Evolutionary conservation across 2,888 invertebrate genomes (phyloP), one percentile per base, ranked within the genome.

Genomic region (Alloscopus bannaensis): DNA sequence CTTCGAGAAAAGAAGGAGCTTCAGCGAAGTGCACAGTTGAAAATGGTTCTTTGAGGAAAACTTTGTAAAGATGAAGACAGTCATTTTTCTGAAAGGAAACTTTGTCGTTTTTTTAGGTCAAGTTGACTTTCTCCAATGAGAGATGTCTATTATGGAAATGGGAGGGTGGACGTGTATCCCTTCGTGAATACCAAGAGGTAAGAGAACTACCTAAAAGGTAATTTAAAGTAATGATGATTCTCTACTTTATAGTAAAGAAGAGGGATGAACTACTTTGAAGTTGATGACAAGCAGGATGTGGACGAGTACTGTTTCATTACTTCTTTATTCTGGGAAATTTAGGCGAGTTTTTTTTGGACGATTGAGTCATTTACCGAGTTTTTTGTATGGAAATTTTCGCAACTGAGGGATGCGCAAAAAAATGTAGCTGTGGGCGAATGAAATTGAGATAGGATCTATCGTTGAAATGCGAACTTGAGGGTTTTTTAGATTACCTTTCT

Each of bases 271-370:
- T n/a, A n/a, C n/a, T n/a, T n/a, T n/a, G 8, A 36, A 36, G 36
- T 36, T n/a, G 47, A 18, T 18, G 47, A 47, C 47, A 55, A 55
- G 13, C 55, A 62, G 71, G 36, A 71, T n/a, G n/a, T n/a, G n/a
- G n/a, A n/a, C n/a, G n/a, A 71, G 50, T 62, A 60, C 55, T 70
- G 60, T 59, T 45, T 71, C 71, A 71, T 60, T 60, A 71, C 50
- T 50, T 29, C 13, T 36, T 24, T 71, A 71, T 71, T 71, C 60
- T 62, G 31, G 50, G 36, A 26, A 71, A 62, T 47, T 60, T n/a
- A 31, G 13, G 62, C 60, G 60, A 47, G 50, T 45, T 66, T 28
- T 26, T 71, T n/a, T n/a, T n/a, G n/a, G n/a, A 50, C 52, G 62
- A 71, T 62, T 71, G 57, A 50, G 36, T 71, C 50, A 62, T 71